Percentiles rank a stretch among this genome's conserved stretches.
Evolutionary conservation across 2,888 invertebrate species (phyloP).

Genomic region (Diarsia dahlii): DNA sequence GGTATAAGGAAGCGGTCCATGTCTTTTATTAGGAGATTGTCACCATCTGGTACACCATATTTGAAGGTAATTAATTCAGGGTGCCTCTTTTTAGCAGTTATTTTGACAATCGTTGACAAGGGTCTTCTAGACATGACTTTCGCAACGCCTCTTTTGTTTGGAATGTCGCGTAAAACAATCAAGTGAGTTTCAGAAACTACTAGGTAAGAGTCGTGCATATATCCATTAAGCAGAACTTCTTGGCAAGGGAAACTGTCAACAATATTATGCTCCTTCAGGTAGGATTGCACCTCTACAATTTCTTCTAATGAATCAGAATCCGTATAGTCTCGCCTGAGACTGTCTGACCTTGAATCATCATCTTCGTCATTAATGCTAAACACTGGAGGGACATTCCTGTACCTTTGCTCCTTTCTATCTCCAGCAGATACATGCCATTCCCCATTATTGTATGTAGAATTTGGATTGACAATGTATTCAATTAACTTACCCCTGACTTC

Average conservation of each 20-base stretch:
- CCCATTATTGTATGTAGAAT: slow-evolving; percentile 89
- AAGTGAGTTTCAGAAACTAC: slow-evolving; percentile 96
- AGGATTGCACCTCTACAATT: slow-evolving; percentile 94
- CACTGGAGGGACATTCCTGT: slow-evolving; percentile 97
- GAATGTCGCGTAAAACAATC: slow-evolving; percentile 95
- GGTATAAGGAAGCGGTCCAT: slow-evolving; percentile 98
- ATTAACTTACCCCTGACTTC: slow-evolving; percentile 97
- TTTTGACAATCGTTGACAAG: slow-evolving; percentile 98
- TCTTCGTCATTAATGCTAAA: slow-evolving; percentile 98
- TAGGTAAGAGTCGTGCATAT: slow-evolving; percentile 96
- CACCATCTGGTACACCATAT: slow-evolving; percentile 96
- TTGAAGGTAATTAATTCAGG: slow-evolving; percentile 99
- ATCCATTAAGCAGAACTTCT: slow-evolving; percentile 97
- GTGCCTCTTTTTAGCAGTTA: slow-evolving; percentile 98
- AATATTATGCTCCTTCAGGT: slow-evolving; percentile 95
- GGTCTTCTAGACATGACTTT: slow-evolving; percentile 97
- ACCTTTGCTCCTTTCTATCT: slow-evolving; percentile 96
- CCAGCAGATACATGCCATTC: slow-evolving; percentile 96
- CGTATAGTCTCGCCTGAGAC: slow-evolving; percentile 80
- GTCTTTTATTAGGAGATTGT: slow-evolving; percentile 95
- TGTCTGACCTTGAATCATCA: slow-evolving; percentile 82
- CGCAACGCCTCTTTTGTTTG: slow-evolving; percentile 94
- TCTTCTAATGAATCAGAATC: slow-evolving; percentile 93
- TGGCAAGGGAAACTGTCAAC: slow-evolving; percentile 97
- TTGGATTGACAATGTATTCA: slow-evolving; percentile 98